Base-by-base conservation (phyloP, 1,140 invertebrate species). In the Papilio polyxenes region DNA sequence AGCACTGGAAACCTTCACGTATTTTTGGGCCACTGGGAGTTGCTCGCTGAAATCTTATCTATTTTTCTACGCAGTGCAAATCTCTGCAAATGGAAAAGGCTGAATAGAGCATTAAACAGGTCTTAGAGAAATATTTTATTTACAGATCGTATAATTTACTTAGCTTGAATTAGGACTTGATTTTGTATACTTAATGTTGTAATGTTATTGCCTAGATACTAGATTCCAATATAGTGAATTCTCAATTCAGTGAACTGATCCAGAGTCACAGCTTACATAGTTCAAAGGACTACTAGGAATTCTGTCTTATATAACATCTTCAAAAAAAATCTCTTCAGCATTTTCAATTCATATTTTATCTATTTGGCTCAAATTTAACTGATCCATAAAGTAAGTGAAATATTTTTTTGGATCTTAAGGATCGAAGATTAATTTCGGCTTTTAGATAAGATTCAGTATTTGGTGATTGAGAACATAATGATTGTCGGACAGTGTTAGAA, bases 41-140 rank as follows among this genome's bases (percentile, higher is more conserved):
- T 72, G 23, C 62, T 65, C 62, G 20, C 65, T 40, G 65, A 72
- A 72, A 72, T 72, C 65, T 72, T 72, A 72, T 72, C 65, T 72
- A 72, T 72, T 72, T 72, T 72, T 3, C 65, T 72, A 72, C 65
- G 31, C 65, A 40, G 31, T 15, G 65, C 65, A 72, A 72, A 72
- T 72, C 65, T 72, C 13, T 31, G 31, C 65, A 8, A 72, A 72
- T 72, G 65, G 65, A 72, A 69, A 72, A 72, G 65, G 65, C 31
- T 72, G 31, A 40, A 65, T 65, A 65, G 9, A 72, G 13, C 65
- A 72, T 72, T 72, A 72, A 72, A 72, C 13, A 72, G 65, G 13
- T 72, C 31, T 72, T 72, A 72, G 31, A 65, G 15, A 3, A 72
- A 15, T 40, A 72, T 4, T 69, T 37, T 72, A 72, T 72, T 72